A percentile compares a stretch with the other conserved stretches of the same genome.
Evolutionary conservation across 2,888 invertebrate species (phyloP).

Genomic region (Trypoxylon attenuatum): DNA sequence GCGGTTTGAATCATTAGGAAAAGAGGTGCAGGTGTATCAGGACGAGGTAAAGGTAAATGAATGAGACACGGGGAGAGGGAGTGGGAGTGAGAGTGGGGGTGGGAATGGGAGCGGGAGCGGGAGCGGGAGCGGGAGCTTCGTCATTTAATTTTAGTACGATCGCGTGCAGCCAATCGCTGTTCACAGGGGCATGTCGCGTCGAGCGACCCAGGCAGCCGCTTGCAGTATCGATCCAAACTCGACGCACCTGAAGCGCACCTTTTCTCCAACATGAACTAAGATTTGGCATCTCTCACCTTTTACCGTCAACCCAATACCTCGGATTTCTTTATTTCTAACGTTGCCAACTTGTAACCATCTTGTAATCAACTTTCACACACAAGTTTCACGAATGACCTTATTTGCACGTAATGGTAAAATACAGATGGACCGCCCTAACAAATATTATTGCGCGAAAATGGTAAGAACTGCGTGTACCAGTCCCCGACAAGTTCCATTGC

Average conservation of each 20-base stretch:
- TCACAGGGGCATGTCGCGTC: slow-evolving; percentile 51
- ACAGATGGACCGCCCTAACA: no score
- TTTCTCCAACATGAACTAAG: slow-evolving; percentile 27
- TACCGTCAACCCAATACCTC: slow-evolving; percentile 6
- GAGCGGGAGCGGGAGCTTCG: slow-evolving; percentile 16
- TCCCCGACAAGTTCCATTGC: no score
- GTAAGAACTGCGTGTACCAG: no score
- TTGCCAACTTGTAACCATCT: no score
- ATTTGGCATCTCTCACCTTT: slow-evolving; percentile 14
- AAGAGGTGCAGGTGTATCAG: slow-evolving; percentile 10
- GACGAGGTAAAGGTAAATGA: neutral
- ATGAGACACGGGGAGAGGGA: neutral
- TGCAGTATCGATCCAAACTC: slow-evolving; percentile 63
- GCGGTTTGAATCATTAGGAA: slow-evolving; percentile 9
- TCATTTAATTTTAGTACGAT: slow-evolving; percentile 60
- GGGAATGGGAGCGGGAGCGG: neutral
- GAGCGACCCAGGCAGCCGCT: slow-evolving; percentile 53
- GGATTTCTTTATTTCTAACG: neutral
- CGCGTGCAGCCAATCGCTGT: slow-evolving; percentile 56
- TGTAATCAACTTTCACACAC: no score
- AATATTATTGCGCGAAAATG: no score
- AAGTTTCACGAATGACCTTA: no score
- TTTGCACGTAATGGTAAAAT: no score
- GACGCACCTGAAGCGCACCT: slow-evolving; percentile 56
- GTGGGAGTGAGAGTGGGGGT: neutral